Percentiles rank a stretch among this genome's conserved stretches.
Evolutionary conservation across 2,797 vertebrate genomes (phyloP).

Genomic region (Trematomus bernacchii): DNA sequence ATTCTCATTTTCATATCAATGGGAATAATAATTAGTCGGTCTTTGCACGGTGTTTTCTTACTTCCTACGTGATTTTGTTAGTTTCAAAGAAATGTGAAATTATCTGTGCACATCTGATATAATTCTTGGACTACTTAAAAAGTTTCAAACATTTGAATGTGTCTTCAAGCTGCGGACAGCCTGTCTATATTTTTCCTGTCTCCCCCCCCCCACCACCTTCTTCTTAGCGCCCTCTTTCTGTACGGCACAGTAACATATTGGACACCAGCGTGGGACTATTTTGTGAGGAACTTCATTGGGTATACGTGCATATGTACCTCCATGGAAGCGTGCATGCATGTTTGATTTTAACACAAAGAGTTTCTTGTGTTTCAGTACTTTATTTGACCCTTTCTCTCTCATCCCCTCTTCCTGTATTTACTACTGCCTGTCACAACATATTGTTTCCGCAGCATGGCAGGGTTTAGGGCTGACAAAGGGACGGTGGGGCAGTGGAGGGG

Average conservation of each 20-base stretch:
- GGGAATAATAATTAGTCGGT: background rate
- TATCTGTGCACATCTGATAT: background rate
- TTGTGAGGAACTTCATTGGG: conserved; percentile 16
- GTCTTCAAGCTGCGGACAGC: background rate
- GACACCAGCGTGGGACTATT: conserved; percentile 32
- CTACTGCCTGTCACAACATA: conserved; percentile 69
- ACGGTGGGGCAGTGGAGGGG: conserved; percentile 67
- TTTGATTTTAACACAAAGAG: conserved; percentile 22
- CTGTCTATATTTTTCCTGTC: conserved; percentile 12
- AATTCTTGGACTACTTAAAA: background rate
- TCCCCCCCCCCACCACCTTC: background rate
- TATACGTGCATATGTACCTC: conserved; percentile 17
- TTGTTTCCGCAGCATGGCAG: conserved; percentile 74
- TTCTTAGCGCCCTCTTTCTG: conserved; percentile 4
- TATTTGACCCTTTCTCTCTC: conserved; percentile 9
- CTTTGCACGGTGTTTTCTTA: background rate
- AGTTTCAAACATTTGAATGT: too few species aligned
- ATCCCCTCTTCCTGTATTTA: conserved; percentile 28
- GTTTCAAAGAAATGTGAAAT: too few species aligned
- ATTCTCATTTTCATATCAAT: too few species aligned
- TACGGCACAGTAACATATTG: conserved; percentile 43
- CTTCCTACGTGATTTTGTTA: too few species aligned
- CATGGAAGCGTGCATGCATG: background rate
- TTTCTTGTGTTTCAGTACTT: background rate
- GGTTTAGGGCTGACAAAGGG: conserved; percentile 70